A percentile compares a stretch with the other conserved stretches of the same genome.
Conservation (phyloP, 2,888 invertebrate genomes). For the Crematogaster levior region DNA sequence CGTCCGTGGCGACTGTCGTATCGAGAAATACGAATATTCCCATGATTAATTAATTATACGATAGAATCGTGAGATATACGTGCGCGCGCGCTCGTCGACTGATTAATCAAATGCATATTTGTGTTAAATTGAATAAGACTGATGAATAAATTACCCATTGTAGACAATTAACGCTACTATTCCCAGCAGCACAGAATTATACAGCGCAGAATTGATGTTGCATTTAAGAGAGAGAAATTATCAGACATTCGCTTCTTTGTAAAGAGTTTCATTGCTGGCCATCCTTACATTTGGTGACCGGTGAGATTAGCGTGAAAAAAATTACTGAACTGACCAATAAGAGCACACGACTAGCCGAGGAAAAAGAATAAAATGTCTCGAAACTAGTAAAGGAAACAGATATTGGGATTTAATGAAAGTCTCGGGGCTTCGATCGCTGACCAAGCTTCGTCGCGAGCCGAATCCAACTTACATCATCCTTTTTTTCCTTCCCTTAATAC, state of each 20-base stretch:
- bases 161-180: background rate
- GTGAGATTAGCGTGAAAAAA: slow-evolving; percentile 32
- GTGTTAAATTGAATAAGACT: slow-evolving; percentile 10
- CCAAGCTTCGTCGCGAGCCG: slow-evolving; percentile 53
- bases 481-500: slow-evolving; percentile 47
- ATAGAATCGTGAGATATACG: slow-evolving; percentile 3
- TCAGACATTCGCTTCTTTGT: background rate
- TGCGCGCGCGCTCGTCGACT: background rate
- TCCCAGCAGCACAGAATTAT: background rate
- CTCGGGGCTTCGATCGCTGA: slow-evolving; percentile 54
- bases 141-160: background rate
- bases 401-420: slow-evolving; percentile 73
- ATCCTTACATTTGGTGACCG: background rate
- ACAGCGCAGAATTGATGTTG: background rate
- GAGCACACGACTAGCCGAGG: slow-evolving; percentile 18
- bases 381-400: slow-evolving; percentile 55
- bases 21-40: slow-evolving; percentile 18
- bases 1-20: background rate
- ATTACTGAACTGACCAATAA: slow-evolving; percentile 20
- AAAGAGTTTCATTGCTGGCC: background rate
- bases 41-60: slow-evolving; percentile 35
- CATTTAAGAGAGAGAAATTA: background rate
- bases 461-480: slow-evolving; percentile 51
- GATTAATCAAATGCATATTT: slow-evolving; percentile 15
- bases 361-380: slow-evolving; percentile 30